phyloP scores from a whole-genome alignment of 2,113 vertebrate species.

The Lethenteron reissneri region DNA sequence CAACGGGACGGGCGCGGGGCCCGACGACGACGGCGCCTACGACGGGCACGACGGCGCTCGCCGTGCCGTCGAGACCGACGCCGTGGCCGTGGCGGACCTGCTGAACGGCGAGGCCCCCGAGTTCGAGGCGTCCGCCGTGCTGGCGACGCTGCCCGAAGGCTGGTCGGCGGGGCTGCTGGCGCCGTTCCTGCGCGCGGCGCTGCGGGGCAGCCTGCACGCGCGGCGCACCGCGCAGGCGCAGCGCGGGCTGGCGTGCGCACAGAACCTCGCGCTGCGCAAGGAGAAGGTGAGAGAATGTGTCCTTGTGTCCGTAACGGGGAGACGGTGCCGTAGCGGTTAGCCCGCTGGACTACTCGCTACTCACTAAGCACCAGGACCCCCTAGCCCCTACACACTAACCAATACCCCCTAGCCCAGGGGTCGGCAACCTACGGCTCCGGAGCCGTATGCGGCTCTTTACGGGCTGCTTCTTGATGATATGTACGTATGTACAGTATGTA shows the following conservation, averaged over 20 bases:
- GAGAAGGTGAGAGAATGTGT: slow-evolving; percentile 40
- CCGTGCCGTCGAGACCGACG: slow-evolving; percentile 11
- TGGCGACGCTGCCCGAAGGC: slow-evolving; percentile 45
- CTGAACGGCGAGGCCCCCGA: slow-evolving; percentile 46
- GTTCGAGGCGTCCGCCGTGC: slow-evolving; percentile 44
- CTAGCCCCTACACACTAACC: no score
- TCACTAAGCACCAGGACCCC: no score
- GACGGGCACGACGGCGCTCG: neutral
- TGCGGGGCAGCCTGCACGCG: slow-evolving; percentile 51
- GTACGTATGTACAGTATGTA: no score
- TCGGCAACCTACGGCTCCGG: no score
- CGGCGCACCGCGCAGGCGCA: slow-evolving; percentile 46
- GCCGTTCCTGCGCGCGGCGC: slow-evolving; percentile 48
- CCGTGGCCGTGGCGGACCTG: slow-evolving; percentile 57
- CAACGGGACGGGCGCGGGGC: slow-evolving; percentile 2
- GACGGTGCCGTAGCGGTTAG: no score
- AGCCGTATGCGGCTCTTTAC: no score
- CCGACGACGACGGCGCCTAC: neutral
- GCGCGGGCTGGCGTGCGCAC: slow-evolving; percentile 44
- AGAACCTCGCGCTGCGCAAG: slow-evolving; percentile 50
- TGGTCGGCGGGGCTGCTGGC: slow-evolving; percentile 76
- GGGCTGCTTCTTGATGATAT: no score
- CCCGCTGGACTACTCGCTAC: no score
- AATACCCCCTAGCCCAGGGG: no score
- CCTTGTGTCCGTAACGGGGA: no score